Conservation (phyloP, 2,113 vertebrate genomes). For the Ochotona princeps region DNA sequence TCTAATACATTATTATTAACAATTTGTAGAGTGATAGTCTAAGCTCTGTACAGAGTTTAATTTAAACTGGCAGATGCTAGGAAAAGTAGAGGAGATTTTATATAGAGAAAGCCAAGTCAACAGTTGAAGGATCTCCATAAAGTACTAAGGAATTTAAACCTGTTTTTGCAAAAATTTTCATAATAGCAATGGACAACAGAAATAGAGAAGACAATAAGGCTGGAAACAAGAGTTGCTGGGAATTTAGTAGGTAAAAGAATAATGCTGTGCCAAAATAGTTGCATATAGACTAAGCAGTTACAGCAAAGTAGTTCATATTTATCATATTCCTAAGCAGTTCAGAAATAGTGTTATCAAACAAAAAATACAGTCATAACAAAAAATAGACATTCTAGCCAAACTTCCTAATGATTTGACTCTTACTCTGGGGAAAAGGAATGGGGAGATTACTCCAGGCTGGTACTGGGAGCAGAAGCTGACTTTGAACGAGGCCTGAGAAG, state of each 20-base stretch:
- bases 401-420: neutral
- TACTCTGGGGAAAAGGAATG: neutral
- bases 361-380: neutral
- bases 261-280: neutral
- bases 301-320: neutral
- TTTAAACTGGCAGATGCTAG: neutral
- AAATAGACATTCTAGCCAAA: neutral
- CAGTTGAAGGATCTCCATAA: neutral
- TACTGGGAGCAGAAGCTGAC: too few species aligned
- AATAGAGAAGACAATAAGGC: neutral
- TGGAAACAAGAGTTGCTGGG: neutral
- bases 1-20: neutral
- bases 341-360: neutral
- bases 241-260: neutral
- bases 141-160: neutral
- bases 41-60: neutral
- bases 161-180: neutral
- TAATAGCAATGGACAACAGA: neutral
- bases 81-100: neutral
- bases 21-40: neutral
- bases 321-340: neutral
- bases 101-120: neutral
- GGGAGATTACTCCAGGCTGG: neutral
- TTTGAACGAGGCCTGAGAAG: neutral
- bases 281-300: neutral